These are phyloP conservation scores for Scartelaos histophorus DNA, from an alignment of 2,113 vertebrate genomes.

Conservation along the genomic window DNA sequence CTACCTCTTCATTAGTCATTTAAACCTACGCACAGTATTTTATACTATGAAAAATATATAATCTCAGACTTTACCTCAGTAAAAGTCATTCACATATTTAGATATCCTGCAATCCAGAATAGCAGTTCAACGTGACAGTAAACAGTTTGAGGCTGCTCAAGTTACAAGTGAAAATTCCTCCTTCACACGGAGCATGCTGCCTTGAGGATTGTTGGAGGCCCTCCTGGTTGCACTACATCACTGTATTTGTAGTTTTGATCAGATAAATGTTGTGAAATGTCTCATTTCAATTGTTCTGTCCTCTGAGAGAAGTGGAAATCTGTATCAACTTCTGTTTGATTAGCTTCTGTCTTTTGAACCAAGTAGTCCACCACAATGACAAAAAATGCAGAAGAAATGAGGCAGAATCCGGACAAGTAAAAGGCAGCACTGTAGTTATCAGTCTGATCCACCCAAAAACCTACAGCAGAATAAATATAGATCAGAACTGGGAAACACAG, in stretches of 20 bases:
- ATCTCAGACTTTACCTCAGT: too few relatives aligned
- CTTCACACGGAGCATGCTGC: background rate
- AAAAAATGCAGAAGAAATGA: slow-evolving; percentile 51
- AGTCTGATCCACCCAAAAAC: slow-evolving; percentile 66
- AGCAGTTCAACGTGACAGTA: background rate
- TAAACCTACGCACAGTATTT: too few relatives aligned
- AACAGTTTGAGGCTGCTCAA: too few relatives aligned
- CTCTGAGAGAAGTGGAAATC: background rate
- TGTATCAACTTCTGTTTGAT: background rate
- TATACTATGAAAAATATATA: too few relatives aligned
- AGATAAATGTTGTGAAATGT: background rate
- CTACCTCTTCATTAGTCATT: too few relatives aligned
- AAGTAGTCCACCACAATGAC: slow-evolving; percentile 59
- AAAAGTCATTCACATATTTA: background rate
- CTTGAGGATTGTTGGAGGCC: background rate
- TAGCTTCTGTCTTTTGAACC: slow-evolving; percentile 50
- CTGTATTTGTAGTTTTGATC: background rate
- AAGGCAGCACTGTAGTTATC: slow-evolving; percentile 55
- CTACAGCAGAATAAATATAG: slow-evolving; percentile 38
- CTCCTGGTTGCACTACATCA: background rate
- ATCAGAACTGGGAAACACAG: background rate
- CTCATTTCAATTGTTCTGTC: background rate
- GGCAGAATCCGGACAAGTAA: slow-evolving; percentile 65
- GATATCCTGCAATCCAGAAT: background rate
- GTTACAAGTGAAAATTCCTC: background rate